Evolutionary conservation across 2,888 invertebrate genomes (phyloP), one percentile per base, ranked within the genome.

Genomic region (Cerastis leucographa): DNA sequence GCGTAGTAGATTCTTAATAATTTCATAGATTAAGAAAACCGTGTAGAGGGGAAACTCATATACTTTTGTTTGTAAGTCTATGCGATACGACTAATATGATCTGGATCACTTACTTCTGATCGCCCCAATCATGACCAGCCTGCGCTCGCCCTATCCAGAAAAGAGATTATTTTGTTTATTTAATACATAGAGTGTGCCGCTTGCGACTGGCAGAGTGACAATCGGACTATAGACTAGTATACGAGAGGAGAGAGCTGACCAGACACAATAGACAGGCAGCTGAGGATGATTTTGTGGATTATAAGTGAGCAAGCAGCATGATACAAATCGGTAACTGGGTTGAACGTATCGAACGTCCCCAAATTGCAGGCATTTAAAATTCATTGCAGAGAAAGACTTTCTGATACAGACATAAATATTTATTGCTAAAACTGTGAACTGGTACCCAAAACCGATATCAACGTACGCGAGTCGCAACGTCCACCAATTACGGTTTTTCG

Each of bases 1-100:
- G 80, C 79, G 81, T 81, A 75, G 65, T 81, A 65, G 65, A 59
- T 65, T 65, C 49, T 35, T 82, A 35, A 44, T 61, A 76, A 35
- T 14, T 19, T 5, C 76, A 81, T 22, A 78, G 78, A 78, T 65
- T 82, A 78, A 25, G 42, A 49, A 49, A 62, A 46, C 1, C n/a
- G 14, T 14, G 19, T 8, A 74, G 75, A 78, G 22, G 46, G 8
- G 62, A 40, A 40, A 56, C 17, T 22, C 3, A 2, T 44, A 9
- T 11, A 19, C 9, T 25, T 42, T 42, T 25, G 25, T 14, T 25
- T 56, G 25, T 56, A 56, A 25, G 14, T 56, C 25, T 14, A 56
- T 25, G 12, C 51, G 51, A 51, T 51, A 12, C 7, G 56, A 25
- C 6, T 56, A 17, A 2, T 29, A 29, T 29, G 59, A 54, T 54